phyloP scores from a whole-genome alignment of 2,888 invertebrate genomes.

The Listrodromus nycthemerus region DNA sequence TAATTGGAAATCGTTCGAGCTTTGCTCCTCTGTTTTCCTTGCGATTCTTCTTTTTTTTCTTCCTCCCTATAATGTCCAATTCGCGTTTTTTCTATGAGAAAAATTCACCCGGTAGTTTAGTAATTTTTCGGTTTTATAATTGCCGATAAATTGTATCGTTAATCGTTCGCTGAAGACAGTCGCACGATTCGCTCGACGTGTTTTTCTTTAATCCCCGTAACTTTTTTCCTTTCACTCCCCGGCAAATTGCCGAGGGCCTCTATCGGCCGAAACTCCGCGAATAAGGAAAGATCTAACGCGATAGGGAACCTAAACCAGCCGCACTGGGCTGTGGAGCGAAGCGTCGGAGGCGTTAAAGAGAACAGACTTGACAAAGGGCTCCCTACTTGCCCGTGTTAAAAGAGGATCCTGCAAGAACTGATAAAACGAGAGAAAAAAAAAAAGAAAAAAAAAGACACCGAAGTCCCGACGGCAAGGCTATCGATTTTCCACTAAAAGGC shows the following conservation, averaged over 20 bases:
- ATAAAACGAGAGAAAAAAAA: slow-evolving; percentile 69
- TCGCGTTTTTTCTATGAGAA: no score
- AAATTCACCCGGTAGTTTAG: background rate
- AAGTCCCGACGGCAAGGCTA: slow-evolving; percentile 73
- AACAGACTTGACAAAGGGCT: slow-evolving; percentile 73
- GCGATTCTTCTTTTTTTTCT: background rate
- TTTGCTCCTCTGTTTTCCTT: slow-evolving; percentile 9
- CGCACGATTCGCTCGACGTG: background rate
- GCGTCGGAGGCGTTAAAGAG: slow-evolving; percentile 70
- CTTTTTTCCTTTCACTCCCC: background rate
- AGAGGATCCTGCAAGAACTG: slow-evolving; percentile 65
- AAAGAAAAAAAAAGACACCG: slow-evolving; percentile 61
- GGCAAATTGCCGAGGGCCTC: slow-evolving; percentile 34
- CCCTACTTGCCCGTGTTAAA: slow-evolving; percentile 67
- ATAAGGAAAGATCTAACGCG: slow-evolving; percentile 56
- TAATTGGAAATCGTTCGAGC: slow-evolving; percentile 63
- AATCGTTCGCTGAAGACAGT: background rate
- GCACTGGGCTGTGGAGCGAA: slow-evolving; percentile 29
- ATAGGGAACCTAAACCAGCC: slow-evolving; percentile 33
- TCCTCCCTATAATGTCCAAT: background rate
- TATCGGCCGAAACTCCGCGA: slow-evolving; percentile 34
- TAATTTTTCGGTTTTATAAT: background rate
- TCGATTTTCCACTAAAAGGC: slow-evolving; percentile 76
- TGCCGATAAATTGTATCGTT: background rate
- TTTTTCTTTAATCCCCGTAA: slow-evolving; percentile 2